Evolutionary conservation across 2,888 invertebrate species (phyloP).

Genomic region (Romanomermis culicivorax): DNA sequence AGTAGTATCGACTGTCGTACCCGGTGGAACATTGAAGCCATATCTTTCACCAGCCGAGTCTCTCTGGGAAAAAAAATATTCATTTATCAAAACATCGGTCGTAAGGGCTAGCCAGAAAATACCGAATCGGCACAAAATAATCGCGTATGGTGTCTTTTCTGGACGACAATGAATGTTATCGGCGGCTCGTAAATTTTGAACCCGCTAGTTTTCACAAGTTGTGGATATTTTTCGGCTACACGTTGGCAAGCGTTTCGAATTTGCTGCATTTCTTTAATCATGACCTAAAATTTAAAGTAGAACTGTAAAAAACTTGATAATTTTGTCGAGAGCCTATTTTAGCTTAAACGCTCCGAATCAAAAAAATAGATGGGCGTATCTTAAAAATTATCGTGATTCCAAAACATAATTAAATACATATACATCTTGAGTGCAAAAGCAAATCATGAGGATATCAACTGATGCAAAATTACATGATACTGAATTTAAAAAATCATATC

Average conservation of each 20-base stretch:
- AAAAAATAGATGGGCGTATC: too few species aligned
- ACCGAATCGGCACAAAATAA: constrained; percentile 10
- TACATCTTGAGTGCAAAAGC: too few species aligned
- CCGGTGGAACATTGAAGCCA: constrained; percentile 6
- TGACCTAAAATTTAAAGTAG: background rate
- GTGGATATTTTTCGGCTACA: background rate
- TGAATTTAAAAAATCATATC: too few species aligned
- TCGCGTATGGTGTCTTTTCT: constrained; percentile 15
- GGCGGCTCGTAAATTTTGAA: constrained; percentile 20
- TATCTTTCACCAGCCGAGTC: background rate
- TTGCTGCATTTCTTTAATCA: background rate
- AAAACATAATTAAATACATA: too few species aligned
- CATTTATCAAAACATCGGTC: background rate
- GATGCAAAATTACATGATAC: too few species aligned
- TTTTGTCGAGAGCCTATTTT: too few species aligned
- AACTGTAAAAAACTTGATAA: background rate
- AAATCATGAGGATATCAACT: too few species aligned
- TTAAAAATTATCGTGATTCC: too few species aligned
- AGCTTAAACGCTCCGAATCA: too few species aligned
- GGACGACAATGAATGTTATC: constrained; percentile 18
- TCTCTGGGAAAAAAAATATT: background rate
- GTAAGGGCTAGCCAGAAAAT: background rate
- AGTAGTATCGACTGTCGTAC: constrained; percentile 18
- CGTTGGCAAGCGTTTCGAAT: background rate
- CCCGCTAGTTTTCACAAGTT: background rate